Percentiles rank a stretch among this genome's conserved stretches.
These are phyloP conservation scores for Macroglossus sobrinus DNA, from an alignment of 2,113 vertebrate genomes.

Conservation along the genomic window DNA sequence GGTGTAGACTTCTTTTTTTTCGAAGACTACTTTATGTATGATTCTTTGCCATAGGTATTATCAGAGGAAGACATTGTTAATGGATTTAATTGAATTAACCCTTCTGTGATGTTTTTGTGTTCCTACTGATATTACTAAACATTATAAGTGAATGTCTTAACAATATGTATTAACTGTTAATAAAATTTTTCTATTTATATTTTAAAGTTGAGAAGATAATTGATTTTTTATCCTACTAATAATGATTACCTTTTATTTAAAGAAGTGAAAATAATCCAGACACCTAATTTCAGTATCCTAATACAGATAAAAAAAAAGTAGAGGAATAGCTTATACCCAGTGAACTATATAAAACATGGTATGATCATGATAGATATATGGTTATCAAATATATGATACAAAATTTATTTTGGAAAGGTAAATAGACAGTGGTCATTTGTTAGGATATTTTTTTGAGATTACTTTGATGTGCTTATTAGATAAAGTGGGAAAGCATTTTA, in stretches of 20 bases:
- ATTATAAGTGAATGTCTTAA: background rate
- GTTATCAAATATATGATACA: background rate
- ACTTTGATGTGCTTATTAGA: background rate
- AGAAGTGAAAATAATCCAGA: background rate
- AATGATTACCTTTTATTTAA: constrained; percentile 3
- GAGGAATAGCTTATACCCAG: background rate
- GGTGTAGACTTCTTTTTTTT: background rate
- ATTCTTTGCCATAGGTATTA: background rate
- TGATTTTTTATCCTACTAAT: background rate
- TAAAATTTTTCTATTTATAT: constrained; percentile 5
- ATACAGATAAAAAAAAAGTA: background rate
- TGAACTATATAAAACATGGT: background rate
- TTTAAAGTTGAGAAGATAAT: constrained; percentile 24
- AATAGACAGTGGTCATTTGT: background rate
- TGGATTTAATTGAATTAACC: constrained; percentile 33
- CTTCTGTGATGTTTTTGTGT: background rate
- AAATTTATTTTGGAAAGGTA: background rate
- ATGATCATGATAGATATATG: background rate
- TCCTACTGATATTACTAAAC: background rate
- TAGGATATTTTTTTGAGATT: background rate
- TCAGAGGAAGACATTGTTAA: background rate
- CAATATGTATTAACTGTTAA: background rate
- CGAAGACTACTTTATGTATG: background rate
- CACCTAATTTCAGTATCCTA: background rate
- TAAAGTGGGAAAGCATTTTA: background rate